Base-by-base conservation (phyloP, 1,140 invertebrate genomes). In the Odontomachus brunneus region DNA sequence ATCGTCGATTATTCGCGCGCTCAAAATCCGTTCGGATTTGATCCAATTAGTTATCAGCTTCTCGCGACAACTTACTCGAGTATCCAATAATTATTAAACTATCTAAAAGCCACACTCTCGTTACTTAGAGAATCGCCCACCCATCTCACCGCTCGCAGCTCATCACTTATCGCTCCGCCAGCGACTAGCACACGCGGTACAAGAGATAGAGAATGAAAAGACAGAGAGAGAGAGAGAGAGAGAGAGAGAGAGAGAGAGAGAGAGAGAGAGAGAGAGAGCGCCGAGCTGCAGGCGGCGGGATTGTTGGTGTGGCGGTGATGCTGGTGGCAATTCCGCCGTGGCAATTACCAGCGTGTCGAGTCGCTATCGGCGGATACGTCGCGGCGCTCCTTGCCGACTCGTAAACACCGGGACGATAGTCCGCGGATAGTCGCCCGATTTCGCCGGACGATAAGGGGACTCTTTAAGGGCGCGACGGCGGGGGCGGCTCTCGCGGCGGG, bases 361-460 rank as follows among this genome's bases (percentile, higher is more conserved):
- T 44, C 73, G 73, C 67, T 87, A 87, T 87, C 86, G 44, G 62
- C 62, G 86, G 67, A 74, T 74, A 63, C 57, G 74, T 88, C 75
- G 69, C 29, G 59, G 29, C 44, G 71, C 17, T 12, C 63, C 55
- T 55, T n/a, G 67, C 67, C 67, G 81, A 73, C 86, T 87, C 86
- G 84, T 87, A 87, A 87, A 87, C 66, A 87, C 44, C 66, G 66
- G 53, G 55, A 51, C 84, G 76, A 87, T 87, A 69, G 78, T 75
- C 33, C 44, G 26, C 51, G 84, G 85, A 86, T 87, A 87, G 84
- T 76, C 44, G 84, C 51, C 66, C 81, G 86, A 87, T 87, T 80
- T 87, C 53, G 85, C 74, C 59, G 67, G 29, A 38, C 75, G 86
- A 87, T 87, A 87, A 62, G 49, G 11, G n/a, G 19, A 3, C 33